Evolutionary conservation across 30 jellyfish, hydroid and myxozoan genomes (phyloP).

Genomic region (Turritopsis dohrnii): DNA sequence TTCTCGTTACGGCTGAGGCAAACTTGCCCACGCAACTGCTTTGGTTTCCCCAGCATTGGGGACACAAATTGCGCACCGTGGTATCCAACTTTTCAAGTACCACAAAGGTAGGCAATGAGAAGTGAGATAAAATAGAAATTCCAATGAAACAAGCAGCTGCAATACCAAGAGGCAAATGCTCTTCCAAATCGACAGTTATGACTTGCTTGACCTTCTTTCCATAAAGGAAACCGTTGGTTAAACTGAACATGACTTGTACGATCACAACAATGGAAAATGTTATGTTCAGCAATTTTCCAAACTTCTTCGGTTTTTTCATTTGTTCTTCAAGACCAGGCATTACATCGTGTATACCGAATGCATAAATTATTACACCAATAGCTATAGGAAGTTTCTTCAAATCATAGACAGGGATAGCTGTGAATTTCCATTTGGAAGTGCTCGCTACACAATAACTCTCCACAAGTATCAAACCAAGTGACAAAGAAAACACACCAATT

Average conservation of each 20-base stretch:
- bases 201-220: slow-evolving; percentile 66
- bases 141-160: slow-evolving; percentile 66
- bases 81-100: slow-evolving; percentile 76
- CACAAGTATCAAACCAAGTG: slow-evolving; percentile 50
- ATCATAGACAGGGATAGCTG: slow-evolving; percentile 36
- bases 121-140: slow-evolving; percentile 60
- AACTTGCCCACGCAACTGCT: slow-evolving; percentile 12
- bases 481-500: slow-evolving; percentile 59
- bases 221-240: slow-evolving; percentile 68
- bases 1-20: slow-evolving; percentile 35
- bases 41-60: slow-evolving; percentile 29
- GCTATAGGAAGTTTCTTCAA: slow-evolving; percentile 61
- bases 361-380: slow-evolving; percentile 55
- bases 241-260: slow-evolving; percentile 46
- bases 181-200: slow-evolving; percentile 64
- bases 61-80: slow-evolving; percentile 42
- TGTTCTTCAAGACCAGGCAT: slow-evolving; percentile 94
- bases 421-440: slow-evolving; percentile 39
- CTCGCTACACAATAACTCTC: slow-evolving; percentile 61
- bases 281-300: slow-evolving; percentile 38
- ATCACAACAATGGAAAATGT: slow-evolving; percentile 42
- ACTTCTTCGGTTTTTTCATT: slow-evolving; percentile 72
- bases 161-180: slow-evolving; percentile 64
- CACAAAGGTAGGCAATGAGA: slow-evolving; percentile 84
- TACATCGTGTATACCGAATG: slow-evolving; percentile 86